These are phyloP conservation scores for Xenops minutus DNA, from an alignment of 2,797 vertebrate genomes.

Conservation along the genomic window DNA sequence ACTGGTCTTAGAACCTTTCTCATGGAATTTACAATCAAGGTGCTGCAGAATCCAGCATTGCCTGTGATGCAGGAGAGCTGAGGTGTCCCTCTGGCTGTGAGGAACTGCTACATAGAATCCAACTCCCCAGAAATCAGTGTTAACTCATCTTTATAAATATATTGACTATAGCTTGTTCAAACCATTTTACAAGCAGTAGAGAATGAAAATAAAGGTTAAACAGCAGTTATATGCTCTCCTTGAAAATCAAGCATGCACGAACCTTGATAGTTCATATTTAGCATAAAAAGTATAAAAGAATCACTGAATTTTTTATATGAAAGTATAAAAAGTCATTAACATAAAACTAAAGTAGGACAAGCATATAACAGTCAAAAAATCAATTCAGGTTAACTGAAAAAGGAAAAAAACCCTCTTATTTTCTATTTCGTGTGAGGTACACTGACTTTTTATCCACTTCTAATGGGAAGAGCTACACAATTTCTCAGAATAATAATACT, in stretches of 20 bases:
- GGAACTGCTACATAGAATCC: not conserved
- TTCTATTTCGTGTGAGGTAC: not conserved
- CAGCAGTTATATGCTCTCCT: not conserved
- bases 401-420: not conserved
- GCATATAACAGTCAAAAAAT: not conserved
- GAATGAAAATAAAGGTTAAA: not conserved
- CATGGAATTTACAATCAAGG: not conserved
- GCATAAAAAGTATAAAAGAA: too few species aligned
- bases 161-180: not conserved
- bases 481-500: not conserved
- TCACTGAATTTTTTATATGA: too few species aligned
- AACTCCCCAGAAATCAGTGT: not conserved
- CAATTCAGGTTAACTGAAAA: not conserved
- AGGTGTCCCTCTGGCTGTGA: not conserved
- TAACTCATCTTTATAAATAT: not conserved
- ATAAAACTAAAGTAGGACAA: not conserved
- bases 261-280: not conserved
- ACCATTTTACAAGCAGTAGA: not conserved
- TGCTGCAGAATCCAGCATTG: not conserved
- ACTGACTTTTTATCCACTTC: not conserved
- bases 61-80: not conserved
- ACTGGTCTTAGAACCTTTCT: fast-evolving
- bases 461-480: not conserved
- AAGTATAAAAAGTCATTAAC: too few species aligned
- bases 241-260: not conserved